Evolutionary conservation across 2,888 invertebrate genomes (phyloP), one percentile per base, ranked within the genome.

Genomic region (Cenopis cana): DNA sequence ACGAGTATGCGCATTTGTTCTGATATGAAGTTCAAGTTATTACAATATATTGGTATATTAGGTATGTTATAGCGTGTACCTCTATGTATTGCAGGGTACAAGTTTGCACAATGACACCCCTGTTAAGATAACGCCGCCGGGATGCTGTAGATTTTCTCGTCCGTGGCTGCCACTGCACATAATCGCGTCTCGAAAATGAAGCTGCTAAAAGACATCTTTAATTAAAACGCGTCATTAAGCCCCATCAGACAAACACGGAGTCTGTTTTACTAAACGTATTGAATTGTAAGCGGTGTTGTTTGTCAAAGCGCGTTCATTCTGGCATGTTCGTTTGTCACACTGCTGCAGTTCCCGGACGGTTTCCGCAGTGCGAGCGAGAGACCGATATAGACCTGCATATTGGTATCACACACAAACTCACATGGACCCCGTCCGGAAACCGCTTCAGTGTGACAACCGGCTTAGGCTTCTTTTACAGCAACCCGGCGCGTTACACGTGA

Each of bases 121-220:
- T 24, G 36, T 64, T 55, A 38, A 64, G 61, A 29, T 38, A 38
- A 33, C 24, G 52, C 29, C 33, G 52, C 52, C 20, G 33, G 54
- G 50, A 50, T 29, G 46, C 29, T 18, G 57, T 57, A 41, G 56
- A 66, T 70, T 55, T 60, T 60, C 46, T 59, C n/a, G 57, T 55
- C 59, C 57, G 50, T 14, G n/a, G 49, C 64, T 52, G 56, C 36
- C 68, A 73, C 72, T 76, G 75, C 74, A 76, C 69, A 78, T 83
- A 84, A 85, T 84, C 78, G 76, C 78, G 49, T 17, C 18, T 50
- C 33, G 33, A 49, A 61, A 49, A 60, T 46, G 38, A 46, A 38
- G 60, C 60, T 41, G 59, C 20, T 59, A 20, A 41, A 24, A 59
- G 59, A 41, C 20, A 20, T 18, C 59, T 49, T 29, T 46, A 60